Conservation (phyloP, 2,888 invertebrate species). For the Limnephilus marmoratus region DNA sequence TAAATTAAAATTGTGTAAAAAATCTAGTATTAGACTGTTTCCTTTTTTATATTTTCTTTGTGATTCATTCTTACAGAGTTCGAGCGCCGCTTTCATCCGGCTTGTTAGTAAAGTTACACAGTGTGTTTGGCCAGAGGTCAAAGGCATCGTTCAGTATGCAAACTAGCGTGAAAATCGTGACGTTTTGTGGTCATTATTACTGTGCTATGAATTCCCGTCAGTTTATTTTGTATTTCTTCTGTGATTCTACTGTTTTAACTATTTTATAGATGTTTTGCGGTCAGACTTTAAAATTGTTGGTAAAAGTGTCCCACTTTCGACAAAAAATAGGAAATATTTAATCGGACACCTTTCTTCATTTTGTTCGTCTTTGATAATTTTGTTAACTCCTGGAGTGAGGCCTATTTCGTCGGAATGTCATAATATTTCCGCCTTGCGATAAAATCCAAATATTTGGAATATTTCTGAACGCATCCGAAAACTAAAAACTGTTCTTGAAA, state of each 20-base stretch:
- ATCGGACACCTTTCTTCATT: no score
- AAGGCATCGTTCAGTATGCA: not conserved
- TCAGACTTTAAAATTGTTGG: no score
- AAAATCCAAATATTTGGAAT: no score
- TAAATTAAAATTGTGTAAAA: not conserved
- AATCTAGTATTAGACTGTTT: not conserved
- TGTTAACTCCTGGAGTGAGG: no score
- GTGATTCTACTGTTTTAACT: not conserved
- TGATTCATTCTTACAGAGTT: not conserved
- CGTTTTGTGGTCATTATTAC: not conserved
- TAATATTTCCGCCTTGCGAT: no score
- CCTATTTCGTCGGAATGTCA: no score
- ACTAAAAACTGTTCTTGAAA: no score
- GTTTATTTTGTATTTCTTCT: not conserved
- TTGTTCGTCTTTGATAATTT: no score
- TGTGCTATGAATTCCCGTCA: not conserved
- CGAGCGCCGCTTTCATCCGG: not conserved
- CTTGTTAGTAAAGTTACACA: not conserved
- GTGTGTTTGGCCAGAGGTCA: not conserved
- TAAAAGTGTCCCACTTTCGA: no score
- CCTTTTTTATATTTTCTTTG: not conserved
- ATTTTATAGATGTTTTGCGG: no score
- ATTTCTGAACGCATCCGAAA: no score
- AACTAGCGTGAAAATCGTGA: not conserved
- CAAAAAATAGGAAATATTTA: no score